Evolutionary conservation across 92 coral and sea anemone genomes (phyloP).

Genomic region (Porites rus): DNA sequence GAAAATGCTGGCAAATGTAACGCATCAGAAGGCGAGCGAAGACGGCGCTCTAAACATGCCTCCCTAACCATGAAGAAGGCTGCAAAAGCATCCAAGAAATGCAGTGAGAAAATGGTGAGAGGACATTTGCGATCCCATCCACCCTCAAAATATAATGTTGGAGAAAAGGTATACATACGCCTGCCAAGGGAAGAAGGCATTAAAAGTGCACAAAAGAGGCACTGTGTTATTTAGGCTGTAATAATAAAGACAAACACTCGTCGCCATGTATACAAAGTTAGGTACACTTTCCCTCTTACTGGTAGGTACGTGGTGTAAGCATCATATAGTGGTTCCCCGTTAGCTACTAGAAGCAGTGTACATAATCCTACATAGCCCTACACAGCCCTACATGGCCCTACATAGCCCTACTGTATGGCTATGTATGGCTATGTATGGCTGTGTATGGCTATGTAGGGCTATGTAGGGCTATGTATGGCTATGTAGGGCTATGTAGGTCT

Average conservation of each 20-base stretch:
- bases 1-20: neutral
- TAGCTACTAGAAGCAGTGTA: too few relatives aligned
- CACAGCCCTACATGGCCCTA: too few relatives aligned
- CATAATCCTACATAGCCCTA: too few relatives aligned
- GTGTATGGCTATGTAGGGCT: too few relatives aligned
- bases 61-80: constrained; percentile 24
- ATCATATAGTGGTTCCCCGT: too few relatives aligned
- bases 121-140: constrained; percentile 33
- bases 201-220: constrained; percentile 48
- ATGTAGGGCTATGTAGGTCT: too few relatives aligned
- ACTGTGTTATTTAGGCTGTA: constrained; percentile 46
- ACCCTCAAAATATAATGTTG: constrained; percentile 48
- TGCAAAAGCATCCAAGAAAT: neutral
- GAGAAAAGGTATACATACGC: constrained; percentile 38
- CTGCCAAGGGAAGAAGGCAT: constrained; percentile 52
- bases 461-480: too few relatives aligned
- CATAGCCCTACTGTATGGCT: too few relatives aligned
- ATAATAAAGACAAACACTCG: constrained; percentile 38
- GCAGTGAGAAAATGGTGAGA: constrained; percentile 29
- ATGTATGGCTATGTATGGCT: too few relatives aligned
- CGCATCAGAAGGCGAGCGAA: constrained; percentile 7
- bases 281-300: constrained; percentile 44
- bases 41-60: constrained; percentile 26
- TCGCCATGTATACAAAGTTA: constrained; percentile 40
- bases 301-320: too few relatives aligned